Base-by-base conservation (phyloP, 2,888 invertebrate species). In the Lasius platythorax region DNA sequence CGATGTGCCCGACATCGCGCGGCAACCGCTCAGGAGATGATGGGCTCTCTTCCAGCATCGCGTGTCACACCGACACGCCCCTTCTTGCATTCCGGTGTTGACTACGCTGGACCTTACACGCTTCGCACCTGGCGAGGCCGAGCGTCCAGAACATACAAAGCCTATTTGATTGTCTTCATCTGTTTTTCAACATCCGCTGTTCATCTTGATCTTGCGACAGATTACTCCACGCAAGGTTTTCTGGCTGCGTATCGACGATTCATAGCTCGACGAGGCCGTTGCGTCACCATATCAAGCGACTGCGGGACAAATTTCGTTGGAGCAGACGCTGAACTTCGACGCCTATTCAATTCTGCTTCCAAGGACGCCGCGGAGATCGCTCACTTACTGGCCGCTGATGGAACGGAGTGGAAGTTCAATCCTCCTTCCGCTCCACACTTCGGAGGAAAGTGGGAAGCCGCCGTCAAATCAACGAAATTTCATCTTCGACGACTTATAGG, bases 21-120 rank as follows among this genome's bases (percentile, higher is more conserved):
- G 4, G 30, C 6, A 3, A 23, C 68, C 6, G 46, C 56, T 12
- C 11, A 56, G 2, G 8, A 73, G 30, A 23, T 73, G 8, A 73
- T 73, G 72, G 72, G 72, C 2, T 12, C 30, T 5, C 40, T 73
- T n/a, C 72, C 72, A 0, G 0, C 33, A 18, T 56, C 72, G 0
- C 53, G 72, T 5, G 56, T 73, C 8, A 28, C 30, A 15, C 72
- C 72, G 2, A 2, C 72, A 0, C 72, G 72, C 30, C 72, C 72
- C 18, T 73, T 73, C 56, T 18, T 56, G 5, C 5, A 56, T 15
- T 33, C 33, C 2, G 72, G 72, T 11, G 58, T 73, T 8, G 72
- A 73, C 18, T 73, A 73, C 37, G 72, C 56, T 9, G 72, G 58
- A 3, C 72, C 72, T 9, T 73, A 56, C 23, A n/a, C 6, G 4